Percentiles rank a stretch among this genome's conserved stretches.
Evolutionary conservation across 2,797 vertebrate species (phyloP).

Genomic region (Fistularia commersonii): DNA sequence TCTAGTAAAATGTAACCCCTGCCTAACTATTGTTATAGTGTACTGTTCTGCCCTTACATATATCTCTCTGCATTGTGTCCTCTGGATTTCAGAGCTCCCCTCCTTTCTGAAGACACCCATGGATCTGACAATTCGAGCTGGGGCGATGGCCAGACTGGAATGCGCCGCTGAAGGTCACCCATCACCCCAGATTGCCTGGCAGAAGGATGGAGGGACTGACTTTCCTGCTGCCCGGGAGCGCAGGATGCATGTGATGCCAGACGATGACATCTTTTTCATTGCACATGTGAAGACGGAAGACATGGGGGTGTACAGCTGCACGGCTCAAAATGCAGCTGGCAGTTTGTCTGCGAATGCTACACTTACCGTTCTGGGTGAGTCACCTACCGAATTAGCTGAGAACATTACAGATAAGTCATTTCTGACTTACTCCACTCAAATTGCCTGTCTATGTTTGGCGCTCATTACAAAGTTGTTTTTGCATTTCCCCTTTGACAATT

Average conservation of each 20-base stretch:
- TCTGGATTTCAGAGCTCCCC: slow-evolving; percentile 81
- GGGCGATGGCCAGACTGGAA: slow-evolving; percentile 89
- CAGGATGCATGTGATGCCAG: slow-evolving; percentile 98
- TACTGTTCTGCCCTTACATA: background rate
- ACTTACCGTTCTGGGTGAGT: slow-evolving; percentile 89
- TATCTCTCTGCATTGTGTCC: background rate
- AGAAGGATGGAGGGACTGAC: slow-evolving; percentile 96
- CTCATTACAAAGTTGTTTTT: slow-evolving; percentile 20
- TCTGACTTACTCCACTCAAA: slow-evolving; percentile 17
- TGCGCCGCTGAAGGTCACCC: slow-evolving; percentile 93
- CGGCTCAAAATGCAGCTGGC: slow-evolving; percentile 92
- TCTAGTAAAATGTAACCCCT: background rate
- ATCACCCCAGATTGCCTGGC: slow-evolving; percentile 95
- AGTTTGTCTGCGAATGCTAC: slow-evolving; percentile 93
- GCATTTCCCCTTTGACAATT: background rate
- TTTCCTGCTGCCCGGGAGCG: slow-evolving; percentile 95
- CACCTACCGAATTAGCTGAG: slow-evolving; percentile 8
- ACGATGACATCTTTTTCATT: slow-evolving; percentile 98
- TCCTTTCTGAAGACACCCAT: slow-evolving; percentile 96
- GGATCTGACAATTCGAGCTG: slow-evolving; percentile 91
- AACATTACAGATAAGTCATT: slow-evolving; percentile 2
- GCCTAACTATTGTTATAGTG: background rate
- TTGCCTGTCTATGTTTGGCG: slow-evolving; percentile 14
- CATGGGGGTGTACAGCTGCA: slow-evolving; percentile 95
- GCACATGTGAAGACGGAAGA: slow-evolving; percentile 94